phyloP scores from a whole-genome alignment of 2,797 vertebrate genomes.

The Rhadinocentrus ornatus region DNA sequence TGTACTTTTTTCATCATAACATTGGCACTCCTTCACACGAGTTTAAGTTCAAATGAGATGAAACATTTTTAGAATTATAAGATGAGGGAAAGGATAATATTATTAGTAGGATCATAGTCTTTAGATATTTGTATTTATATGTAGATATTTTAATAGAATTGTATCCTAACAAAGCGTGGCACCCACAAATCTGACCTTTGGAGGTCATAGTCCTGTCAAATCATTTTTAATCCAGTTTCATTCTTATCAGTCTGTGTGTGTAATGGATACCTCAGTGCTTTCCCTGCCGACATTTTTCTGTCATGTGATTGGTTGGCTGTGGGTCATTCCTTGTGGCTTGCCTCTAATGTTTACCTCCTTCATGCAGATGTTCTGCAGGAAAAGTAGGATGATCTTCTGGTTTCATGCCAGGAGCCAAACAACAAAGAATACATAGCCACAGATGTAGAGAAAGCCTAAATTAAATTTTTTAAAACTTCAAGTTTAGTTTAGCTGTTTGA shows the following conservation, averaged over 20 bases:
- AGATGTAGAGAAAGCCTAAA: slow-evolving; percentile 1
- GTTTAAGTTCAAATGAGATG: slow-evolving; percentile 3
- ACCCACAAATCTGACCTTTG: slow-evolving; percentile 42
- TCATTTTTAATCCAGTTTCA: slow-evolving; percentile 42
- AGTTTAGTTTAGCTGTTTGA: slow-evolving; percentile 1
- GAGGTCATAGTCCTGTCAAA: slow-evolving; percentile 53
- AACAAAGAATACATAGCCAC: background rate
- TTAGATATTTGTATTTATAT: background rate
- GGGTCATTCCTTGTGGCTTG: slow-evolving; percentile 36
- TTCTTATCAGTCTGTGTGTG: slow-evolving; percentile 62
- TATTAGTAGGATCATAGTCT: background rate
- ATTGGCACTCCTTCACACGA: background rate
- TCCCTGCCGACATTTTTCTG: slow-evolving; percentile 31
- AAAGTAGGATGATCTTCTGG: slow-evolving; percentile 30
- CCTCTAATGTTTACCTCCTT: slow-evolving; percentile 58
- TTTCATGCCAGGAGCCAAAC: slow-evolving; percentile 4
- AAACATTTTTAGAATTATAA: background rate
- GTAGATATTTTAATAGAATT: background rate
- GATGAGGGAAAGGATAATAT: background rate
- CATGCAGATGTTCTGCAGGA: slow-evolving; percentile 51
- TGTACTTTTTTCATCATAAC: slow-evolving; percentile 18
- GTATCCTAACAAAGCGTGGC: slow-evolving; percentile 6
- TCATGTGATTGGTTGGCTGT: slow-evolving; percentile 54
- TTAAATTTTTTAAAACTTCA: slow-evolving; percentile 1
- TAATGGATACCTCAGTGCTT: slow-evolving; percentile 34